Percentiles rank a stretch among this genome's conserved stretches.
These are phyloP conservation scores for Chymomyza procnemis DNA, from an alignment of 2,888 invertebrate genomes.

Conservation along the genomic window DNA sequence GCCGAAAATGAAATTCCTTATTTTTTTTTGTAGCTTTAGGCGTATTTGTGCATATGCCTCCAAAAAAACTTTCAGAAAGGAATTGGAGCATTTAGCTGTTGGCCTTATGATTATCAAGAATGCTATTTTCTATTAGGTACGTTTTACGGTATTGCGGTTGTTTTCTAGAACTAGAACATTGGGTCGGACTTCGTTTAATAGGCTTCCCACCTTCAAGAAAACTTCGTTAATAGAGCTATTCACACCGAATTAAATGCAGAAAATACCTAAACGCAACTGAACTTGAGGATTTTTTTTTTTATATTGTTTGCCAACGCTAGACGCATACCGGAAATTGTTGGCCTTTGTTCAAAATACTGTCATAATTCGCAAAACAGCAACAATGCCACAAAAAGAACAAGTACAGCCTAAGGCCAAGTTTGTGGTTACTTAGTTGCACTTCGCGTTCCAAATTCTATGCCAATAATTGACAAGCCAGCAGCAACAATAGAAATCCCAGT, in stretches of 20 bases:
- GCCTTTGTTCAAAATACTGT: slow-evolving; percentile 41
- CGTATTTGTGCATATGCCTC: too few relatives aligned
- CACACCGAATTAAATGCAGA: neutral
- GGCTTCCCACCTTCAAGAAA: too few relatives aligned
- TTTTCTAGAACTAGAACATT: too few relatives aligned
- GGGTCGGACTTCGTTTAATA: too few relatives aligned
- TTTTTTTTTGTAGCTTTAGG: too few relatives aligned
- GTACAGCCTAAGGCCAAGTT: slow-evolving; percentile 31
- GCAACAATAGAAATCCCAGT: slow-evolving; percentile 31
- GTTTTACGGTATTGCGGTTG: too few relatives aligned
- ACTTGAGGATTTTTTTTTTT: neutral
- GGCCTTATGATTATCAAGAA: too few relatives aligned
- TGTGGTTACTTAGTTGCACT: slow-evolving; percentile 51
- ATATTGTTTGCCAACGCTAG: slow-evolving; percentile 2
- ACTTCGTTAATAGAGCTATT: neutral
- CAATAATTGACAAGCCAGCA: slow-evolving; percentile 72
- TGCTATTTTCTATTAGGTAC: too few relatives aligned
- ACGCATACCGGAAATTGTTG: slow-evolving; percentile 62
- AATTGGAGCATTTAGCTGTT: too few relatives aligned
- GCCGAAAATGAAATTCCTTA: too few relatives aligned
- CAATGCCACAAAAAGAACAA: slow-evolving; percentile 16
- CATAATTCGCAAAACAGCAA: slow-evolving; percentile 45
- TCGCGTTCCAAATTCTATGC: slow-evolving; percentile 68
- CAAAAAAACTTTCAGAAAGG: too few relatives aligned
- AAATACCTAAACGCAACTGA: neutral